Evolutionary conservation across 2,113 vertebrate genomes (phyloP).

Genomic region (Calyptommatus sinebrachiatus): DNA sequence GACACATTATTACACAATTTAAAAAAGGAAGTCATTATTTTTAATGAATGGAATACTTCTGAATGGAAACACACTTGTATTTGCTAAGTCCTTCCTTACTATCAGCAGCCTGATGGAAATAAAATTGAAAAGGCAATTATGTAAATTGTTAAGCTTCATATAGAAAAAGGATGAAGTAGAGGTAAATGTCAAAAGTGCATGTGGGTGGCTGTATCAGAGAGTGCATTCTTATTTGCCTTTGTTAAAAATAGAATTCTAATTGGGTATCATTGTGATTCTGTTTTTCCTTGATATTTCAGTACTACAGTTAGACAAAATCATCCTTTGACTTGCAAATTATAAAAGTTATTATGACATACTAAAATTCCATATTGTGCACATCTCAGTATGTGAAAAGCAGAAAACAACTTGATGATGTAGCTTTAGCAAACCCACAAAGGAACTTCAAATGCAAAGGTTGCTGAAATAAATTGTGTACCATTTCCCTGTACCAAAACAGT

Average conservation of each 20-base stretch:
- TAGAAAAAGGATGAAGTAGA: background rate
- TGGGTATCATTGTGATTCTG: background rate
- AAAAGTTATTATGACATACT: background rate
- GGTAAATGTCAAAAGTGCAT: background rate
- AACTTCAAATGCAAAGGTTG: slow-evolving; percentile 1
- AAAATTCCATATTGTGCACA: slow-evolving; percentile 8
- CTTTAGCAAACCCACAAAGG: background rate
- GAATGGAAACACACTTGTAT: slow-evolving; percentile 1
- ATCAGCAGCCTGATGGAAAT: slow-evolving; percentile 8
- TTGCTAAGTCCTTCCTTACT: slow-evolving; percentile 19
- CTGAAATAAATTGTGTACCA: background rate
- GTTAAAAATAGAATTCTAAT: background rate
- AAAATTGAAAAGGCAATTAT: slow-evolving; percentile 8
- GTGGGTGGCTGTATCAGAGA: background rate
- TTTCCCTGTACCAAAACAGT: background rate
- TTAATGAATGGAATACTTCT: background rate
- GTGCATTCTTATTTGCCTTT: background rate
- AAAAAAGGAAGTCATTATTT: slow-evolving; percentile 22
- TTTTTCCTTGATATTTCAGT: background rate
- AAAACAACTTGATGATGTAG: background rate
- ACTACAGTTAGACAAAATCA: background rate
- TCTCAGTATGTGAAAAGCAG: slow-evolving; percentile 1
- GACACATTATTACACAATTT: slow-evolving; percentile 19
- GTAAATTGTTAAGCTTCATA: background rate
- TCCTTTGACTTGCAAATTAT: background rate